A percentile compares a stretch with the other conserved stretches of the same genome.
Conservation (phyloP, 2,797 vertebrate species). For the Lagodon rhomboides region DNA sequence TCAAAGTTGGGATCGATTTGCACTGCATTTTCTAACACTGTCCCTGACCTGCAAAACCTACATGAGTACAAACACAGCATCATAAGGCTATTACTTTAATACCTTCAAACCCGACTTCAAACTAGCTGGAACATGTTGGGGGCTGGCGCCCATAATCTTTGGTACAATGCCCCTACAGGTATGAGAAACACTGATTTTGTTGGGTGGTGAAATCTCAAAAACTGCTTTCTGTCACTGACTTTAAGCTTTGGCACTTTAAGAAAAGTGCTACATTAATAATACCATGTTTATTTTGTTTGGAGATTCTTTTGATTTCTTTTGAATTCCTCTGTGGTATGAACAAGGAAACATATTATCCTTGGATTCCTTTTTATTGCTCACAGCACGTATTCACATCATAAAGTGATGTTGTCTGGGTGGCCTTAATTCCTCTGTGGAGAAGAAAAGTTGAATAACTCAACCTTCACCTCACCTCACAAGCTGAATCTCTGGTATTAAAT, state of each 20-base stretch:
- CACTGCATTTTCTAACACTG: neutral
- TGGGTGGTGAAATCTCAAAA: slow-evolving; percentile 4
- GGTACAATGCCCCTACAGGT: neutral
- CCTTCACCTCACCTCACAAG: neutral
- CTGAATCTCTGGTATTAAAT: neutral
- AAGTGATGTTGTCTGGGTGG: neutral
- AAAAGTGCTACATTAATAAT: neutral
- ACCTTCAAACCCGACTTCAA: neutral
- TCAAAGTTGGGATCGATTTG: neutral
- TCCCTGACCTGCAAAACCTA: too few relatives aligned
- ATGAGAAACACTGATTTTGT: slow-evolving; percentile 3
- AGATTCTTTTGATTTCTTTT: slow-evolving; percentile 1
- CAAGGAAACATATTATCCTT: neutral
- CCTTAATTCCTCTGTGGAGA: neutral
- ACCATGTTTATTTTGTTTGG: slow-evolving; percentile 21
- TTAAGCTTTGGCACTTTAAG: too few relatives aligned
- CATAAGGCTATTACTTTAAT: neutral
- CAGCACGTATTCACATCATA: slow-evolving; percentile 6
- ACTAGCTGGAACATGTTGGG: neutral
- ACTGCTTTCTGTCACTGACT: neutral
- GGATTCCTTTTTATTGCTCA: neutral
- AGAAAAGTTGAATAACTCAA: neutral
- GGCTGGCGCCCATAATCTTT: slow-evolving; percentile 1
- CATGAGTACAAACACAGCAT: too few relatives aligned
- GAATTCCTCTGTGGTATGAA: neutral